A percentile compares a stretch with the other conserved stretches of the same genome.
phyloP scores from a whole-genome alignment of 2,888 invertebrate genomes.

The Dynastes grantii region DNA sequence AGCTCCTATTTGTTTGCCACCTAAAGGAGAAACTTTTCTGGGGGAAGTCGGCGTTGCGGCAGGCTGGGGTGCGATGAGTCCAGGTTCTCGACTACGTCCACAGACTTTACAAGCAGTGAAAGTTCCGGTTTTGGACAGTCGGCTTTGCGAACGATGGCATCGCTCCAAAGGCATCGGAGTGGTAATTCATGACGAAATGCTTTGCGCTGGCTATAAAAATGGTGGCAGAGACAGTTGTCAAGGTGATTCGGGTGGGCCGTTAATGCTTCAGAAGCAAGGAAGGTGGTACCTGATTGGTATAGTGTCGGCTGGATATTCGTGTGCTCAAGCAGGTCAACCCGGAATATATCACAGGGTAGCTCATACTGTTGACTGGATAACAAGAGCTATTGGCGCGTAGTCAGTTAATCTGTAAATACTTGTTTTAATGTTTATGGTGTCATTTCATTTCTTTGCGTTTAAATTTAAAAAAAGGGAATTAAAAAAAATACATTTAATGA shows the following conservation, averaged over 20 bases:
- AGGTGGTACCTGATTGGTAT: slow-evolving; percentile 90
- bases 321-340: slow-evolving; percentile 93
- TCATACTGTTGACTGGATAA: slow-evolving; percentile 95
- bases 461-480: background rate
- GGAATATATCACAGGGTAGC: slow-evolving; percentile 95
- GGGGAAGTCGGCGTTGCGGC: slow-evolving; percentile 95
- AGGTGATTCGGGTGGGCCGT: slow-evolving; percentile 91
- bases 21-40: slow-evolving; percentile 90
- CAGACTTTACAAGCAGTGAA: slow-evolving; percentile 93
- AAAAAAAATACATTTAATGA: too few species aligned
- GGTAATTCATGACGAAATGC: slow-evolving; percentile 95
- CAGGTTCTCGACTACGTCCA: slow-evolving; percentile 89
- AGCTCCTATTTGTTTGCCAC: slow-evolving; percentile 92
- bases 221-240: slow-evolving; percentile 87
- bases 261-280: slow-evolving; percentile 90
- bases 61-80: slow-evolving; percentile 92
- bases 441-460: slow-evolving; percentile 18
- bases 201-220: slow-evolving; percentile 92
- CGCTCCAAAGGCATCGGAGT: slow-evolving; percentile 86
- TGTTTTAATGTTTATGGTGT: slow-evolving; percentile 8
- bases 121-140: slow-evolving; percentile 93
- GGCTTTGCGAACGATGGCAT: slow-evolving; percentile 82
- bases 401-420: slow-evolving; percentile 35
- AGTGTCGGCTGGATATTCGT: slow-evolving; percentile 95
- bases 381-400: slow-evolving; percentile 75